These are phyloP conservation scores for Leptobrachium ailaonicum DNA, from an alignment of 2,113 vertebrate species.

Conservation along the genomic window DNA sequence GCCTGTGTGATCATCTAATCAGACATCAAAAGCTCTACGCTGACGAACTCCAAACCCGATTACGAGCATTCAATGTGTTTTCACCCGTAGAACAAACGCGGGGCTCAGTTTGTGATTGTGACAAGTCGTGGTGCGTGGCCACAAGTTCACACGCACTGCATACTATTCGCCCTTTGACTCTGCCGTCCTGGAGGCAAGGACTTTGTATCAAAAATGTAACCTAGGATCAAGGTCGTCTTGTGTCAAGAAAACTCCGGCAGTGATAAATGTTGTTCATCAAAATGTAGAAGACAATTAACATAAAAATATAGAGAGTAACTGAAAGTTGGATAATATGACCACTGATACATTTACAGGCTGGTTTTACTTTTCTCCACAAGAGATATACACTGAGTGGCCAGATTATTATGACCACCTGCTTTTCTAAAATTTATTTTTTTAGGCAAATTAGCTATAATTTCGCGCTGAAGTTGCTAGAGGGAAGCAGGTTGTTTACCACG, in stretches of 20 bases:
- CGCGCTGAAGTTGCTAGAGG: no score
- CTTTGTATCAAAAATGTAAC: conserved; percentile 3
- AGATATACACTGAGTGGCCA: no score
- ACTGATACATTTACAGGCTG: no score
- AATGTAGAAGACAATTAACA: not conserved
- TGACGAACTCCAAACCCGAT: conserved; percentile 68
- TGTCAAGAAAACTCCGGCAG: conserved; percentile 9
- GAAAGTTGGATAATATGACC: no score
- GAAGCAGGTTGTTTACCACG: no score
- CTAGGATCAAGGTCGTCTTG: conserved; percentile 18
- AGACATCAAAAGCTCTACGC: conserved; percentile 67
- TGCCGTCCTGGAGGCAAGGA: not conserved
- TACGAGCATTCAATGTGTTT: conserved; percentile 59
- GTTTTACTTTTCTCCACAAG: no score
- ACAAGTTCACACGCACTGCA: conserved; percentile 48
- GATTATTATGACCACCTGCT: no score
- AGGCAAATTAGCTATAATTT: no score
- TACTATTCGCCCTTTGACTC: conserved; percentile 17
- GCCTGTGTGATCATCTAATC: conserved; percentile 69
- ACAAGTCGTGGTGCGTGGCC: conserved; percentile 62
- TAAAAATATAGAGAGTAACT: not conserved
- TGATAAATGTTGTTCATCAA: conserved; percentile 11
- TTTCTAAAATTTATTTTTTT: no score
- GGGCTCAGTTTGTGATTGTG: conserved; percentile 62
- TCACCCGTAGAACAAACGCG: conserved; percentile 55